phyloP scores from a whole-genome alignment of 2,113 vertebrate genomes.

The Anoura caudifer region DNA sequence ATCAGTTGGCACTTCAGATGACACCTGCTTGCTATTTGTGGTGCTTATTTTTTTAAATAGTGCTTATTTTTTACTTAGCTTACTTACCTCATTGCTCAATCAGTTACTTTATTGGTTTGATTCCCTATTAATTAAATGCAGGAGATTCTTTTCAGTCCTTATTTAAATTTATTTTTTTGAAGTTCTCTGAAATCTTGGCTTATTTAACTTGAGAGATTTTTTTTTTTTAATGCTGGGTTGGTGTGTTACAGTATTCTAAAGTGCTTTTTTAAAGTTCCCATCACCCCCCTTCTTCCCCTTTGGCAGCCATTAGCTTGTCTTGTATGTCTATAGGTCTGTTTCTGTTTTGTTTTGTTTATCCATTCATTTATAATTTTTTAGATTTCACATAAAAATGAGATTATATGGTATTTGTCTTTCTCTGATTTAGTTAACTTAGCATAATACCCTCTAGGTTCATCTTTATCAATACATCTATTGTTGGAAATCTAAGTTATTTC shows the following conservation, averaged over 20 bases:
- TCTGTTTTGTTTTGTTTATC: no score
- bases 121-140: neutral
- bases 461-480: no score
- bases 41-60: neutral
- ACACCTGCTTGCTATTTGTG: neutral
- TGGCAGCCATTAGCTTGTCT: no score
- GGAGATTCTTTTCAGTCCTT: neutral
- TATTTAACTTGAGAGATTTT: neutral
- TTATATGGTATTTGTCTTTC: no score
- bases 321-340: no score
- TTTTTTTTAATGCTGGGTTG: neutral
- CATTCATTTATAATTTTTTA: no score
- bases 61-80: neutral
- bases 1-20: neutral
- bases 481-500: no score
- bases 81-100: neutral
- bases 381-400: no score
- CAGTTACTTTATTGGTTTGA: neutral
- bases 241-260: neutral
- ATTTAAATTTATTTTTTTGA: neutral
- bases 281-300: neutral
- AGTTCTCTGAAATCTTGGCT: neutral
- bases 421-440: no score
- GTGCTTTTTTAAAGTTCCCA: neutral
- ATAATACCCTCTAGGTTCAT: no score